These are phyloP conservation scores for Trypoxylus dichotomus DNA, from an alignment of 1,140 invertebrate species.

Conservation along the genomic window DNA sequence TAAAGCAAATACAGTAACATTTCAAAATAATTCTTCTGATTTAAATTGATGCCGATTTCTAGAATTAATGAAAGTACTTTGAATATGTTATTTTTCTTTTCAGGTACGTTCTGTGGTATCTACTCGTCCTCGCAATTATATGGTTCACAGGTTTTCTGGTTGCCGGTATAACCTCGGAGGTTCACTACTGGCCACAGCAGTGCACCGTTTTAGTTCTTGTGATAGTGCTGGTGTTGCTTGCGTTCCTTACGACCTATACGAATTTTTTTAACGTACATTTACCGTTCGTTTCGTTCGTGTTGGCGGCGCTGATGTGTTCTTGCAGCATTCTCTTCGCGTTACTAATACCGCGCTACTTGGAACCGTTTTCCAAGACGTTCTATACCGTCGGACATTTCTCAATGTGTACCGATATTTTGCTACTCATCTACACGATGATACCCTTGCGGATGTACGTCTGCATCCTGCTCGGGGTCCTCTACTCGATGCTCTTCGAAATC, in stretches of 20 bases:
- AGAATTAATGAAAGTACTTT: not conserved
- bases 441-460: conserved; percentile 87
- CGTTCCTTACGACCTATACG: conserved; percentile 58
- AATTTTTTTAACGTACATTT: conserved; percentile 68
- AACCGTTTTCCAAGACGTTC: conserved; percentile 45
- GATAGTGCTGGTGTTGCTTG: conserved; percentile 5
- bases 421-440: conserved; percentile 91
- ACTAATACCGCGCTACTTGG: conserved; percentile 56
- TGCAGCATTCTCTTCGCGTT: conserved; percentile 67
- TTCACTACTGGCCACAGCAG: conserved; percentile 61
- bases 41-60: too few species aligned
- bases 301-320: conserved; percentile 66
- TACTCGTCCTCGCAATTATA: conserved; percentile 59
- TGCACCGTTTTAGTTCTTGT: conserved; percentile 57
- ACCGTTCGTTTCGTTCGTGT: conserved; percentile 64
- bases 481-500: conserved; percentile 83
- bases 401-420: conserved; percentile 81
- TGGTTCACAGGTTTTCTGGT: conserved; percentile 62
- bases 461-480: conserved; percentile 73
- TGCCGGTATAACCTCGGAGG: conserved; percentile 50
- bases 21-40: too few species aligned
- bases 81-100: conserved; percentile 43
- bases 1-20: too few species aligned
- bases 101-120: conserved; percentile 65
- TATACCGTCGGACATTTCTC: conserved; percentile 82